A percentile compares a stretch with the other conserved stretches of the same genome.
Conservation (phyloP, 2,888 invertebrate genomes). For the Ashinkailepas kermadecensis region DNA sequence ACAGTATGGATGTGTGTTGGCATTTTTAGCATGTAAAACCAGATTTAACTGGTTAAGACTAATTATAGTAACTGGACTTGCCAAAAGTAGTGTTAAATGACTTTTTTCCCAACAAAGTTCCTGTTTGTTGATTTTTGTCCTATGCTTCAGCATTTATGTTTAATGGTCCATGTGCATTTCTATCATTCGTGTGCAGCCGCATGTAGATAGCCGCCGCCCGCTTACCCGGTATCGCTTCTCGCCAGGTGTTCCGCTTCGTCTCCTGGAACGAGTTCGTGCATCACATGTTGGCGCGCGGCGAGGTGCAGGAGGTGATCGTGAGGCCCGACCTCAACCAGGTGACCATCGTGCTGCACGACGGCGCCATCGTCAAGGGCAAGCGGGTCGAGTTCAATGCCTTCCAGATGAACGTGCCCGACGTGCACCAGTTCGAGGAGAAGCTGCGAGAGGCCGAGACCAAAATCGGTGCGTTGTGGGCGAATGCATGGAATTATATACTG, state of each 20-base stretch:
- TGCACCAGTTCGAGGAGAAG: slow-evolving; percentile 81
- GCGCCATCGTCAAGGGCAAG: slow-evolving; percentile 76
- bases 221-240: no score
- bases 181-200: background rate
- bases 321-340: slow-evolving; percentile 76
- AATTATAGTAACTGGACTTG: background rate
- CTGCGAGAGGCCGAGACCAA: slow-evolving; percentile 67
- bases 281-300: slow-evolving; percentile 87
- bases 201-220: background rate
- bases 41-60: background rate
- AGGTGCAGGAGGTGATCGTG: slow-evolving; percentile 80
- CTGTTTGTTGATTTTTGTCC: background rate
- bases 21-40: no score
- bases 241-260: slow-evolving; percentile 56
- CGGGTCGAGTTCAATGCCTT: slow-evolving; percentile 31
- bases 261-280: slow-evolving; percentile 97
- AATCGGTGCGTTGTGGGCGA: slow-evolving; percentile 26
- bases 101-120: background rate
- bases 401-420: slow-evolving; percentile 67
- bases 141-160: background rate
- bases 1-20: no score
- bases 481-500: no score
- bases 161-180: background rate
- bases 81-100: background rate
- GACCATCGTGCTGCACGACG: slow-evolving; percentile 72